Evolutionary conservation across 2,888 invertebrate species (phyloP), one percentile per base, ranked within the genome.

Genomic region (Dione juno): DNA sequence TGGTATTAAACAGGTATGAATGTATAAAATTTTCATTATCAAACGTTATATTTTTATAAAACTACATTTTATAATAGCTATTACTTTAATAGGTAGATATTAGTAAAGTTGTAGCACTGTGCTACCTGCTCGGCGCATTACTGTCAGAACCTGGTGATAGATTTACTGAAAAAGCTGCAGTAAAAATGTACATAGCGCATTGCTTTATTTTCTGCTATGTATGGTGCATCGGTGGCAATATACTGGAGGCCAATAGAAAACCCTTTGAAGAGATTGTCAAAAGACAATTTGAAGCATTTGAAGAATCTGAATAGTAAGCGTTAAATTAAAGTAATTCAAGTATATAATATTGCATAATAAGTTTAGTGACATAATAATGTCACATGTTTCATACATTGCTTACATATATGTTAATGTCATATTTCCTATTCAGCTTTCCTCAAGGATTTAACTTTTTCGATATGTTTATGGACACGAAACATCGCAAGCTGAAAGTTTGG

Each of bases 151-250:
- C 95, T 0, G 95, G 95, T 0, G 93, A 94, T 0, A 88, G 95
- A 8, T 93, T 94, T 77, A 85, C 92, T 0, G 96, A 96, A 71
- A 95, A 95, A 74, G 93, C 94, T 10, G 93, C 94, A 70, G 87
- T 96, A 0, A 94, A 95, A 78, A 89, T 91, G 7, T 95, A 97
- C 75, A 83, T 98, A 0, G 95, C 95, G 2, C 96, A 97, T 80
- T 94, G 96, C 37, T 98, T 98, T 82, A 90, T 97, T 41, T 97
- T 97, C 89, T 94, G 96, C 61, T 97, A 96, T 79, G 87, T 97
- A 0, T 98, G 98, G 98, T 94, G 96, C 1, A 87, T 98, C 21
- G 97, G 97, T n/a, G 98, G 98, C 0, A 98, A 98, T 84, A 94
- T 97, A 5, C 85, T 94, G 2, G 97, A 98, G 73, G 81, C 84